Evolutionary conservation across 2,888 invertebrate species (phyloP), one percentile per base, ranked within the genome.

Genomic region (Heliconius ismenius): DNA sequence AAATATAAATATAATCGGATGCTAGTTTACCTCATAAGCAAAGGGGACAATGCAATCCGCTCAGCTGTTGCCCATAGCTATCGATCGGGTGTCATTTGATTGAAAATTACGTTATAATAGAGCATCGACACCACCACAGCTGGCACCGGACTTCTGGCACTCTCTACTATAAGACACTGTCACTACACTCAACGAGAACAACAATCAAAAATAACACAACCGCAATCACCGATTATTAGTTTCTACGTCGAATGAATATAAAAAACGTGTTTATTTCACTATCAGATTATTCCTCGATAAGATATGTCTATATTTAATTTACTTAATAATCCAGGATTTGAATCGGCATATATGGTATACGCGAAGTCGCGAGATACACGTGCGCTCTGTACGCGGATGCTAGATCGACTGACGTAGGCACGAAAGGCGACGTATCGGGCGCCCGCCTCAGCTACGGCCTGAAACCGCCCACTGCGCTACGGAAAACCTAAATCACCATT

Each of bases 381-480:
- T 88, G 81, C 87, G 81, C 54, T 78, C 83, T 28, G 79, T 79
- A 77, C 82, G 86, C 80, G 80, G 83, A 84, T 83, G 81, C 88
- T 89, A 87, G 88, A 87, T 87, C 88, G 82, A 92, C 92, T 92
- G 92, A 92, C 91, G 91, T 90, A 89, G 88, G 84, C 81, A 83
- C 84, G 81, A 83, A 83, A 80, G 83, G 84, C 81, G 82, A 81
- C 79, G 77, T 81, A 83, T 81, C 83, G 82, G 83, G 82, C 84
- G 82, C 82, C 82, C 82, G 81, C 83, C 83, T 84, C 80, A 75
- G 86, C 90, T 89, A 89, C 88, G 87, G 83, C 83, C 86, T 86
- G 84, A 87, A 86, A 86, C 92, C 91, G 91, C 92, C 91, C 92
- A 88, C 86, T 83, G 85, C 84, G 88, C 92, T 92, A 92, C 91